Percentiles rank a stretch among this genome's conserved stretches.
phyloP scores from a whole-genome alignment of 2,888 invertebrate genomes.

The Drosophila helvetica region DNA sequence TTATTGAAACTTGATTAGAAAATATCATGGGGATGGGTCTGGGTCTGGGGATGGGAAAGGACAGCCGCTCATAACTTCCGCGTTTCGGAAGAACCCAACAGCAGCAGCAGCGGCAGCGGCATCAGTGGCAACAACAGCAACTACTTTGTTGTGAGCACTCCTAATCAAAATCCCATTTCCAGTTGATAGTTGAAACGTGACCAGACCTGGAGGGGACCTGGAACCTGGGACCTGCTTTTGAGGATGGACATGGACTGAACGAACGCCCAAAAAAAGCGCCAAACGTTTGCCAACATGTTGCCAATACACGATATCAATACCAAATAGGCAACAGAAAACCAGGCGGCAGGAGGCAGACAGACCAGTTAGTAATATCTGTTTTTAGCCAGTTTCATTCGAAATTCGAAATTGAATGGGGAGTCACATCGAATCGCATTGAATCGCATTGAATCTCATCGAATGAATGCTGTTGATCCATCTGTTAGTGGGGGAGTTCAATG shows the following conservation, averaged over 20 bases:
- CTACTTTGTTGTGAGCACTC: constrained; percentile 22
- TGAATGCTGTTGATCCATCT: constrained; percentile 46
- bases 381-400: constrained; percentile 24
- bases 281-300: constrained; percentile 39
- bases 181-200: constrained; percentile 60
- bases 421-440: background rate
- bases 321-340: constrained; percentile 32
- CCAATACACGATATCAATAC: constrained; percentile 47
- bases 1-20: constrained; percentile 34
- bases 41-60: constrained; percentile 17
- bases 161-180: constrained; percentile 49
- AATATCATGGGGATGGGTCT: constrained; percentile 29
- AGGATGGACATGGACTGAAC: background rate
- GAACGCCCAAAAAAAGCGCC: constrained; percentile 39
- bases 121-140: constrained; percentile 22
- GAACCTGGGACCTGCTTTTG: background rate
- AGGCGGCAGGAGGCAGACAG: constrained; percentile 18
- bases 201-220: constrained; percentile 29
- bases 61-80: constrained; percentile 47
- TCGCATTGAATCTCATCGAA: constrained; percentile 40
- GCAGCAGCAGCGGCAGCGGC: constrained; percentile 5
- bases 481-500: constrained; percentile 39
- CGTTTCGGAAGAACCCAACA: constrained; percentile 29
- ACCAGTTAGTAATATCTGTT: constrained; percentile 50
- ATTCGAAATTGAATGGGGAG: constrained; percentile 32